Percentiles rank a stretch among this genome's conserved stretches.
Evolutionary conservation across 2,113 vertebrate genomes (phyloP).

Genomic region (Periophthalmodon schlosseri): DNA sequence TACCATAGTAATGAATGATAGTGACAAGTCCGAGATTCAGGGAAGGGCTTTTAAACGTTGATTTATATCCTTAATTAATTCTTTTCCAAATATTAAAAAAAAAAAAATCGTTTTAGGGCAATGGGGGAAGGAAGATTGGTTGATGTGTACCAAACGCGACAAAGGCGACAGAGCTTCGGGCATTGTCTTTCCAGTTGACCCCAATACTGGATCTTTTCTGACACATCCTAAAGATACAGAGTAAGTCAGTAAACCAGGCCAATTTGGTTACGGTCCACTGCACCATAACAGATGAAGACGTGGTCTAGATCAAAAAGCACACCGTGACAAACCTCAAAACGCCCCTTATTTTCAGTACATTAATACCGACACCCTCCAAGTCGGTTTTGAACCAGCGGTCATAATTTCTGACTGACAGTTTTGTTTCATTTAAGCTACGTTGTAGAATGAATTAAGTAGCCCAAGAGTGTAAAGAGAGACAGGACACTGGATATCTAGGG

Average conservation of each 20-base stretch:
- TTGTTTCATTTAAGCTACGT: too few species aligned
- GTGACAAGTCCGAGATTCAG: not conserved
- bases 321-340: not conserved
- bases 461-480: too few species aligned
- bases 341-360: not conserved
- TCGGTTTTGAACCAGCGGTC: not conserved
- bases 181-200: constrained; percentile 73
- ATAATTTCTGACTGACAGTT: too few species aligned
- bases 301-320: not conserved
- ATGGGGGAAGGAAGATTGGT: constrained; percentile 28
- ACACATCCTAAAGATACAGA: constrained; percentile 65
- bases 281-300: constrained; percentile 34
- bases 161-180: constrained; percentile 67
- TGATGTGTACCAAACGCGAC: constrained; percentile 72
- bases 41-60: not conserved
- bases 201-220: constrained; percentile 67
- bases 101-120: not conserved
- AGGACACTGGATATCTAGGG: too few species aligned
- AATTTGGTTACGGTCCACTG: constrained; percentile 42
- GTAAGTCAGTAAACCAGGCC: constrained; percentile 72
- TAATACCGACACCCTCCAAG: not conserved
- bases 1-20: not conserved
- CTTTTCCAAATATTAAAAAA: not conserved
- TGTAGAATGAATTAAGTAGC: too few species aligned
- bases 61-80: not conserved